Evolutionary conservation across 2,113 vertebrate genomes (phyloP).

Genomic region (Coptodon bakossiorum): DNA sequence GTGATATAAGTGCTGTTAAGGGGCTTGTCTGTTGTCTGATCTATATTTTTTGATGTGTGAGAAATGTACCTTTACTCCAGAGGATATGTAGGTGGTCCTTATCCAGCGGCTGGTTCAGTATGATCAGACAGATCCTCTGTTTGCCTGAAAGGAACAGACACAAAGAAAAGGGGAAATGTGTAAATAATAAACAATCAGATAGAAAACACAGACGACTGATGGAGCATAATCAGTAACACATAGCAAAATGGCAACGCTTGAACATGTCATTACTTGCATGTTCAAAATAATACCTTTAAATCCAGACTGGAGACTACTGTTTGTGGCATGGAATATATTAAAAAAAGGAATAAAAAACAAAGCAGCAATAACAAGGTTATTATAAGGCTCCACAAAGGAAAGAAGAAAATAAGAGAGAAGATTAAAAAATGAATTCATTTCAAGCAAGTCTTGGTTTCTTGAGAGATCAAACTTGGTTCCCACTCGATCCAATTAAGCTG

Average conservation of each 20-base stretch:
- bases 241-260: background rate
- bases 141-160: slow-evolving; percentile 51
- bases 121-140: slow-evolving; percentile 70
- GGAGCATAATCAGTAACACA: background rate
- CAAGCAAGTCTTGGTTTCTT: background rate
- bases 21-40: background rate
- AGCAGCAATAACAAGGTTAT: background rate
- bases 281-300: background rate
- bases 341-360: background rate
- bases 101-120: slow-evolving; percentile 74
- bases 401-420: background rate
- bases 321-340: background rate
- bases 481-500: background rate
- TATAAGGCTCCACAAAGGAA: background rate
- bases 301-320: background rate
- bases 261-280: background rate
- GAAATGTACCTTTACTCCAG: slow-evolving; percentile 73
- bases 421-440: background rate
- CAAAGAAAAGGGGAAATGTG: background rate
- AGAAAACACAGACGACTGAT: background rate
- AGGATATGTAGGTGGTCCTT: slow-evolving; percentile 58
- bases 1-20: background rate
- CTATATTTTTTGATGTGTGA: background rate
- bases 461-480: background rate
- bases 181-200: background rate